Conservation (phyloP, 2,797 vertebrate genomes). For the Chloroceryle amazona region DNA sequence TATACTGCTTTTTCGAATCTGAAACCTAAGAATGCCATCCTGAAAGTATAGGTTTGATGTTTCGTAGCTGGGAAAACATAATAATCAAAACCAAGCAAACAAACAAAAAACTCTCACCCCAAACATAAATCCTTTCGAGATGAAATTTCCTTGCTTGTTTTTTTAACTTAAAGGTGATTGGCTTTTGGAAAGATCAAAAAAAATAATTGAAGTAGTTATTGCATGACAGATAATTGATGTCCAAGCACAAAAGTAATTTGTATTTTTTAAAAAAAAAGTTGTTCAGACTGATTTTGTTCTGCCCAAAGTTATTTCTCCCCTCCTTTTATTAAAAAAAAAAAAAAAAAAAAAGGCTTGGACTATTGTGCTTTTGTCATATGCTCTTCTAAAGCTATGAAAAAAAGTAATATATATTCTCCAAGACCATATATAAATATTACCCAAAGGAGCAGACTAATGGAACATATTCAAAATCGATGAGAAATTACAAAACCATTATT, state of each 20-base stretch:
- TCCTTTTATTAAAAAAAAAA: too few species aligned
- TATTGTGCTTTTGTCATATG: not conserved
- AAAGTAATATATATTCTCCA: not conserved
- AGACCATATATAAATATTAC: not conserved
- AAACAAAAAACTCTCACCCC: accelerated
- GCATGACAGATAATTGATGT: not conserved
- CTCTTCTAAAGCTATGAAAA: not conserved
- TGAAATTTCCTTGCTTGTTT: not conserved
- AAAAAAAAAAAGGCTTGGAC: not conserved
- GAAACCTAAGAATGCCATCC: not conserved
- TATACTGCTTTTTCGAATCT: not conserved
- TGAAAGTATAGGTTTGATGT: not conserved
- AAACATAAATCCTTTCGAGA: not conserved
- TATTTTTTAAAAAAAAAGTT: not conserved
- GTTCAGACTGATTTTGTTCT: not conserved
- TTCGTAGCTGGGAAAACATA: not conserved
- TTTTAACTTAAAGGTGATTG: not conserved
- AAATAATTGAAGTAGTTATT: not conserved
- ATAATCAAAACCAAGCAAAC: not conserved
- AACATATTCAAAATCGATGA: not conserved
- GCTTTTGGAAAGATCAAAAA: not conserved
- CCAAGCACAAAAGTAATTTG: not conserved
- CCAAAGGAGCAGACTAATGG: not conserved
- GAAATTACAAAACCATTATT: not conserved
- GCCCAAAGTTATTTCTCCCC: not conserved